A percentile compares a stretch with the other conserved stretches of the same genome.
These are phyloP conservation scores for cattle (Bos taurus) DNA, from an alignment of 2,113 vertebrate genomes.

Conservation along the genomic window ARS-UCD2.0 NC_037330.1:53264501-53265000, in stretches of 20 bases:
- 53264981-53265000: not conserved
- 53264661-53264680: not conserved
- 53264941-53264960: not conserved
- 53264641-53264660: not conserved
- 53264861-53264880: not conserved
- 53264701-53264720: not conserved
- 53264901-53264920: not conserved
- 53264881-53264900: not conserved
- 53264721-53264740: not conserved
- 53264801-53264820: not conserved
- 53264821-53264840: not conserved
- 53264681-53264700: not conserved
- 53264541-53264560: not conserved
- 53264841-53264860: accelerated
- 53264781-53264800: not conserved
- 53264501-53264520: not conserved
- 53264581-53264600: not conserved
- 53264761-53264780: not conserved
- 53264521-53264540: not conserved
- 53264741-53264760: not conserved
- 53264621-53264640: not conserved
- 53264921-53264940: not conserved
- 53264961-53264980: not conserved
- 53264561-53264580: not conserved
- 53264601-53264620: not conserved